These are phyloP conservation scores for Willisornis vidua DNA, from an alignment of 2,113 vertebrate species.

Conservation along the genomic window DNA sequence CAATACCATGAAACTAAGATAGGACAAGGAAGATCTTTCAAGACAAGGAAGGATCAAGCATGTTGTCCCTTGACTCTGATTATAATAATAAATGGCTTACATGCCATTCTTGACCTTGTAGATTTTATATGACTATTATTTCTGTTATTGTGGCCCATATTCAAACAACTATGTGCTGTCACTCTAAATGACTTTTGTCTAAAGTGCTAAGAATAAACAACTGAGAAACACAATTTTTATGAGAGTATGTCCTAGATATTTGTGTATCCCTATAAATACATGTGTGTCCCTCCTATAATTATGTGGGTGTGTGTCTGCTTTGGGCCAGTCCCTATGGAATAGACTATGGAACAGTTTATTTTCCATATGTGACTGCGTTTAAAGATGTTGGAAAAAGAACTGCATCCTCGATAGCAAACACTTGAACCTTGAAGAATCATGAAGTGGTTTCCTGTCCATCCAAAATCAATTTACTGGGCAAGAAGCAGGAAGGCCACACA, in stretches of 20 bases:
- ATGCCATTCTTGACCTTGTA: not conserved
- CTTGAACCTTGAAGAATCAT: not conserved
- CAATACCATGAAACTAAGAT: not conserved
- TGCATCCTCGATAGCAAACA: not conserved
- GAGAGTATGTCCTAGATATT: not conserved
- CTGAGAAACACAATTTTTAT: not conserved
- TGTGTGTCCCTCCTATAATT: not conserved
- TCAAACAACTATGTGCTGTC: not conserved
- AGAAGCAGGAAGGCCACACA: not conserved
- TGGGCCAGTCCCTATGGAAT: not conserved
- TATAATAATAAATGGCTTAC: not conserved
- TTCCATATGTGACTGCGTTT: not conserved
- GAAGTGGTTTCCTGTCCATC: not conserved
- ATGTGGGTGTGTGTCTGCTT: not conserved
- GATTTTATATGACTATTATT: not conserved
- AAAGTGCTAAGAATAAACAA: not conserved
- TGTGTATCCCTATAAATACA: not conserved
- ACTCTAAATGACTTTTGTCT: not conserved
- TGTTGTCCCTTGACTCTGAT: not conserved
- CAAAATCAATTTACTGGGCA: not conserved
- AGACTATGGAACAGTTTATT: not conserved
- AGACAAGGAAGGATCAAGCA: accelerated
- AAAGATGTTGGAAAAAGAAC: not conserved
- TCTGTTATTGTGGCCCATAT: not conserved
- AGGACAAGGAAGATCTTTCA: not conserved